Conservation (phyloP, 2,113 vertebrate genomes). For the Lophius piscatorius region DNA sequence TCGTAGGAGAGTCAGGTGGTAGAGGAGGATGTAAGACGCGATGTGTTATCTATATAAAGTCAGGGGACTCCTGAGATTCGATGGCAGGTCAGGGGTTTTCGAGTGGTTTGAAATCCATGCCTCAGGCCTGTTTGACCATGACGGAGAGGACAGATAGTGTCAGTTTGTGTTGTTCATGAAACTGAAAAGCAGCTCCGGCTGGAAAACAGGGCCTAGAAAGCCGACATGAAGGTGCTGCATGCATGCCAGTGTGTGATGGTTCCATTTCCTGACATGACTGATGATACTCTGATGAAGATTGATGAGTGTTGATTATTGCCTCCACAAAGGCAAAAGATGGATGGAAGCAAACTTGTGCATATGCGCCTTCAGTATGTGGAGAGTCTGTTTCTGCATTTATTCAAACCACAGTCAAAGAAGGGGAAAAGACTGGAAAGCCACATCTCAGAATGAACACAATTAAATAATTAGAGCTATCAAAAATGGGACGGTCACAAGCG, state of each 20-base stretch:
- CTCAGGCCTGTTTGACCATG: constrained; percentile 37
- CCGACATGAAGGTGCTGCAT: constrained; percentile 8
- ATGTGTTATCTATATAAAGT: constrained; percentile 47
- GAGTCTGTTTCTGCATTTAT: constrained; percentile 20
- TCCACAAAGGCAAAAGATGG: constrained; percentile 38
- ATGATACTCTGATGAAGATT: no score
- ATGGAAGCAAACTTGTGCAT: constrained; percentile 15
- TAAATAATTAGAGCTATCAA: constrained; percentile 11
- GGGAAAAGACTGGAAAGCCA: background rate
- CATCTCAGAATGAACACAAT: background rate
- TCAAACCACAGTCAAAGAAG: constrained; percentile 35
- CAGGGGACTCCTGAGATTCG: constrained; percentile 35
- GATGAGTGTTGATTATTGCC: no score
- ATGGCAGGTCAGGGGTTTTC: constrained; percentile 15
- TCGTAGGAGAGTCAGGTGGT: constrained; percentile 27
- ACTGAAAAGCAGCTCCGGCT: constrained; percentile 36
- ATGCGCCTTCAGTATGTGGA: constrained; percentile 8
- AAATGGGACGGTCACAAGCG: constrained; percentile 35
- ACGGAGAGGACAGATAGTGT: constrained; percentile 21
- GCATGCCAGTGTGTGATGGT: background rate
- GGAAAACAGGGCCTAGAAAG: constrained; percentile 25
- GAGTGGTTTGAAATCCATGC: constrained; percentile 40
- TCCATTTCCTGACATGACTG: constrained; percentile 22
- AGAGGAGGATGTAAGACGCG: constrained; percentile 28
- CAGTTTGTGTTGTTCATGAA: constrained; percentile 55